phyloP scores from a whole-genome alignment of 2,888 invertebrate genomes.

The Opisthograptis luteolata region DNA sequence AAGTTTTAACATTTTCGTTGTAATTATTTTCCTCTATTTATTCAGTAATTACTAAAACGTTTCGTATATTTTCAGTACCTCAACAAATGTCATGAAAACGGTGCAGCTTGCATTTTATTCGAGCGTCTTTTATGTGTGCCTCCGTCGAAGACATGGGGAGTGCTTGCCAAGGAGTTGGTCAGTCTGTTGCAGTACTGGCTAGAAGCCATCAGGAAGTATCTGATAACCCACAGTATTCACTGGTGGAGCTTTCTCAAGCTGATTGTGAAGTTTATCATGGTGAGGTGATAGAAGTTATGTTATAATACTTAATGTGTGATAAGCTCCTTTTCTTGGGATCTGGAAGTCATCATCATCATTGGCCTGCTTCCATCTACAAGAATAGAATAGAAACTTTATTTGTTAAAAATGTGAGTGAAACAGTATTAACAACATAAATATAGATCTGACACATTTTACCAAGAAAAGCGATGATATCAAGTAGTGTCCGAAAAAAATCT shows the following conservation, averaged over 20 bases:
- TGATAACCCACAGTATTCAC: conserved; percentile 50
- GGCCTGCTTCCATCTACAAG: too few relatives aligned
- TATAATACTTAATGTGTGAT: too few relatives aligned
- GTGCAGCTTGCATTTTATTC: conserved; percentile 60
- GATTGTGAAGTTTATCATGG: conserved; percentile 60
- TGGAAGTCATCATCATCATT: too few relatives aligned
- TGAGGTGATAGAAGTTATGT: conserved; percentile 36
- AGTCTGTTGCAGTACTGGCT: conserved; percentile 65
- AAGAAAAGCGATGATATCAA: too few relatives aligned
- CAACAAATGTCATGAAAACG: conserved; percentile 60
- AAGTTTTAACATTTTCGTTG: conserved; percentile 29
- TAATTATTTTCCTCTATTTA: not conserved
- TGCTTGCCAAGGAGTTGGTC: conserved; percentile 60
- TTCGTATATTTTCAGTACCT: conserved; percentile 58
- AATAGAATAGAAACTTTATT: too few relatives aligned
- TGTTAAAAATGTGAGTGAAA: too few relatives aligned
- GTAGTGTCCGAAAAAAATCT: too few relatives aligned
- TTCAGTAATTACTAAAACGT: not conserved
- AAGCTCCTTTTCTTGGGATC: too few relatives aligned
- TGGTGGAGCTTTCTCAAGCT: conserved; percentile 68
- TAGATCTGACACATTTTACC: too few relatives aligned
- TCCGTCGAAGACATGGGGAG: conserved; percentile 61
- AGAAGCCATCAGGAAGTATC: conserved; percentile 59
- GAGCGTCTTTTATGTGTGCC: conserved; percentile 54
- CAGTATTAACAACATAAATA: too few relatives aligned